phyloP scores from a whole-genome alignment of 2,888 invertebrate species.

The Folsomia candida region DNA sequence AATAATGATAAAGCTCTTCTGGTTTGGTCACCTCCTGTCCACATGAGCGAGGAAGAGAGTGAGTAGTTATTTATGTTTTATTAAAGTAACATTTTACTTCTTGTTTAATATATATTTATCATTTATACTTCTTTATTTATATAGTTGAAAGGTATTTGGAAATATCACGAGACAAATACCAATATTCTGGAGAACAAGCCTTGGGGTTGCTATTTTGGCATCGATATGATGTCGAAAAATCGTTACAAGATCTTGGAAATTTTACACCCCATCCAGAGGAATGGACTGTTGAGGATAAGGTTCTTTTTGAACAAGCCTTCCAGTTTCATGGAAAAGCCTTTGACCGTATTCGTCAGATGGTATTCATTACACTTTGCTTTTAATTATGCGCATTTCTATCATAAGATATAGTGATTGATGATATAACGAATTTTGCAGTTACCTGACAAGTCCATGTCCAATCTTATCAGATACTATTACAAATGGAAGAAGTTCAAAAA shows the following conservation, averaged over 20 bases:
- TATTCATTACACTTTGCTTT: no score
- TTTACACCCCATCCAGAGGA: slow-evolving; percentile 97
- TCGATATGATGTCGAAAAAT: slow-evolving; percentile 89
- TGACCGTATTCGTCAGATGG: slow-evolving; percentile 95
- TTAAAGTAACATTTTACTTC: neutral
- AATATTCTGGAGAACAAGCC: slow-evolving; percentile 95
- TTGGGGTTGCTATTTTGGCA: slow-evolving; percentile 98
- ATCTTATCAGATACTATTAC: slow-evolving; percentile 95
- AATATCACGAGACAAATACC: slow-evolving; percentile 93
- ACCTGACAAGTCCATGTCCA: slow-evolving; percentile 94
- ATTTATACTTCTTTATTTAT: neutral
- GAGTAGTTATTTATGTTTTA: slow-evolving; percentile 55
- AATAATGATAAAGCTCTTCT: slow-evolving; percentile 80
- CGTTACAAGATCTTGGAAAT: slow-evolving; percentile 88
- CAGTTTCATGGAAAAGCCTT: slow-evolving; percentile 98
- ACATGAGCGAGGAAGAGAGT: slow-evolving; percentile 86
- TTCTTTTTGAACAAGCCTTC: slow-evolving; percentile 95
- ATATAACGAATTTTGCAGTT: no score
- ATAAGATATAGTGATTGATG: neutral
- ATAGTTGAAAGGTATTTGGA: slow-evolving; percentile 92
- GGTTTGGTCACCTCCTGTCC: slow-evolving; percentile 91
- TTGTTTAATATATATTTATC: slow-evolving; percentile 1
- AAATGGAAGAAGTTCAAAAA: slow-evolving; percentile 96
- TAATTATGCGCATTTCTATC: slow-evolving; percentile 16
- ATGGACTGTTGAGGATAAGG: slow-evolving; percentile 97